These are phyloP conservation scores for Rhyacophila evoluta DNA, from an alignment of 2,888 invertebrate species.

Conservation along the genomic window DNA sequence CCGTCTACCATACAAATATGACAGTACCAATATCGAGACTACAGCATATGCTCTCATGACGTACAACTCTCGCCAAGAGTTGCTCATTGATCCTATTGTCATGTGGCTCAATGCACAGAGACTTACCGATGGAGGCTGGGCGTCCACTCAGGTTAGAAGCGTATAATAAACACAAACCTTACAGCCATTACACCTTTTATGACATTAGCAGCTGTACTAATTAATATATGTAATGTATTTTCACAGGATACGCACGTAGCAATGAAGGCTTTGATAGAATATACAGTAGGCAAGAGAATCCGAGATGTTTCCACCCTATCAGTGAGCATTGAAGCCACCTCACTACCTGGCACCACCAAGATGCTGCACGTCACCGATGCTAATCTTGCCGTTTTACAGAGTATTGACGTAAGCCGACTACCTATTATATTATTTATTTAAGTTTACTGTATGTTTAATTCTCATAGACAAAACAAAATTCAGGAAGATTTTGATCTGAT, in stretches of 20 bases:
- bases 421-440: too few species aligned
- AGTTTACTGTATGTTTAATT: too few species aligned
- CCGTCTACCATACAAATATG: constrained; percentile 87
- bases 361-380: constrained; percentile 78
- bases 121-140: constrained; percentile 89
- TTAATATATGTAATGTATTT: not conserved
- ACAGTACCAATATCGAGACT: constrained; percentile 92
- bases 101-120: constrained; percentile 92
- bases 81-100: constrained; percentile 86
- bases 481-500: too few species aligned
- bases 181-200: too few species aligned
- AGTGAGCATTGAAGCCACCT: constrained; percentile 87
- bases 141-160: constrained; percentile 77
- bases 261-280: constrained; percentile 89
- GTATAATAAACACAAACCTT: too few species aligned
- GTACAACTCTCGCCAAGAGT: constrained; percentile 87
- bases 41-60: constrained; percentile 93
- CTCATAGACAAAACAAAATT: too few species aligned
- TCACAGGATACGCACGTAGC: constrained; percentile 87
- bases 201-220: too few species aligned
- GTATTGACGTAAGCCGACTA: constrained; percentile 73
- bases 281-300: constrained; percentile 86
- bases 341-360: constrained; percentile 77
- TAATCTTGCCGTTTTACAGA: constrained; percentile 84
- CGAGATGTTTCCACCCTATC: constrained; percentile 85